Evolutionary conservation across 2,113 vertebrate genomes (phyloP), one percentile per base, ranked within the genome.

Genomic region (Cavia porcellus): DNA sequence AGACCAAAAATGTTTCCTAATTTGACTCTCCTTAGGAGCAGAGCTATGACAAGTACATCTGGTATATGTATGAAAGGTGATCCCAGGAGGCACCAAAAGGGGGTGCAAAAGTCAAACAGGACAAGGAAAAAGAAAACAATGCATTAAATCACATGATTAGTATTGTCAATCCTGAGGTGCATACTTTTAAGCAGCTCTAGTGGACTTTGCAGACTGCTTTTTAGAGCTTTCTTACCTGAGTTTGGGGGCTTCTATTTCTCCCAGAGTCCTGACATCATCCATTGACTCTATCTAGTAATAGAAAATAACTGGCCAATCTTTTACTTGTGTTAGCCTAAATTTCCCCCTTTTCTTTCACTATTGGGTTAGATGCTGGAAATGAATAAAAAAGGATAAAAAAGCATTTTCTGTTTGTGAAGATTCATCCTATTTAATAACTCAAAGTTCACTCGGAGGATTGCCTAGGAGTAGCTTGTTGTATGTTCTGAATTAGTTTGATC

Each of bases 11-110:
- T 7, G 7, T 3, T 7, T 86, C 72, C 95, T 88, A 55, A 61
- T 83, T 94, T 96, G 72, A 11, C 10, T 70, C 93, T 93, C 45
- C 35, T 55, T 86, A 32, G 38, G 80, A 74, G 68, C 47, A 86
- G 38, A 88, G 7, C 3, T 59, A 32, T 28, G 70, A 80, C 0
- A 22, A 82, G 13, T 59, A 83, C 30, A n/a, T 20, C 38, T 85
- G 70, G 22, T 32, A 32, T 55, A 38, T 62, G 25, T 19, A 42
- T 88, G 57, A 32, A 86, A 89, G 3, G 0, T 32, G 72, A 74
- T 68, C 90, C 47, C 2, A 68, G 30, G 19, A 93, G 12, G 50
- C 11, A 50, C 32, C 55, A 62, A 20, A 91, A n/a, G 38, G 22
- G 20, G 32, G 5, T 52, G 3, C 12, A 59, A 89, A 87, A 90